These are phyloP conservation scores for Sanderia malayensis DNA, from an alignment of 30 jellyfish, hydroid and myxozoan genomes.

Conservation along the genomic window DNA sequence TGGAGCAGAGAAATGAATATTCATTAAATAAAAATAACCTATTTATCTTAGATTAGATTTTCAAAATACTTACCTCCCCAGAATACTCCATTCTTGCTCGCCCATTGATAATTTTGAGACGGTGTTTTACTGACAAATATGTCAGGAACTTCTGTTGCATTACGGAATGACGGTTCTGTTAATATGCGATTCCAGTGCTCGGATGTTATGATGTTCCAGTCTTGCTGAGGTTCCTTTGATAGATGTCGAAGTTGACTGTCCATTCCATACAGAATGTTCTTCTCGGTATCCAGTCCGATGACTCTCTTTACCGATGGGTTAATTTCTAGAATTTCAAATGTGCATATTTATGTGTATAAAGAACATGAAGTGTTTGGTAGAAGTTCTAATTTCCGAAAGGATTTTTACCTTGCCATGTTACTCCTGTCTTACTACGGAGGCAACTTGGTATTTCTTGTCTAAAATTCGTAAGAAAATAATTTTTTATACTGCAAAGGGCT, in stretches of 20 bases:
- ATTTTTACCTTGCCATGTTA: constrained; percentile 8
- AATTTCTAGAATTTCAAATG: neutral
- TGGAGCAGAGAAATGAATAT: no score
- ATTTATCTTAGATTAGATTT: no score
- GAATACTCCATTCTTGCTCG: neutral
- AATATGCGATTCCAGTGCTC: constrained; percentile 5
- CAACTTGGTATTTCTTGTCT: constrained; percentile 2
- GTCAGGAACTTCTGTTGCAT: constrained; percentile 19
- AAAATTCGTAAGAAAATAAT: neutral
- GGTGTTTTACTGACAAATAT: constrained; percentile 31
- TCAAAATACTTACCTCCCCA: constrained; percentile 44
- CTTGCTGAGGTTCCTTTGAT: neutral
- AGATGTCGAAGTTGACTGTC: neutral
- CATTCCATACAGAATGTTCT: constrained; percentile 10
- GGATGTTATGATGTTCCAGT: constrained; percentile 3
- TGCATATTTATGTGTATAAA: no score
- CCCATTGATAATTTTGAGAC: constrained; percentile 4
- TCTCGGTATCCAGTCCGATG: constrained; percentile 3
- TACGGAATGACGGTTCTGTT: neutral
- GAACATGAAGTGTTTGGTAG: no score
- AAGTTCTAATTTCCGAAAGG: no score
- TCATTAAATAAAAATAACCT: no score
- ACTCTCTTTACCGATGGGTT: constrained; percentile 20
- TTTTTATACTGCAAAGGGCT: no score
- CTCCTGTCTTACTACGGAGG: constrained; percentile 7